These are phyloP conservation scores for Taenioides sp. DNA, from an alignment of 2,797 vertebrate genomes.

Conservation along the genomic window DNA sequence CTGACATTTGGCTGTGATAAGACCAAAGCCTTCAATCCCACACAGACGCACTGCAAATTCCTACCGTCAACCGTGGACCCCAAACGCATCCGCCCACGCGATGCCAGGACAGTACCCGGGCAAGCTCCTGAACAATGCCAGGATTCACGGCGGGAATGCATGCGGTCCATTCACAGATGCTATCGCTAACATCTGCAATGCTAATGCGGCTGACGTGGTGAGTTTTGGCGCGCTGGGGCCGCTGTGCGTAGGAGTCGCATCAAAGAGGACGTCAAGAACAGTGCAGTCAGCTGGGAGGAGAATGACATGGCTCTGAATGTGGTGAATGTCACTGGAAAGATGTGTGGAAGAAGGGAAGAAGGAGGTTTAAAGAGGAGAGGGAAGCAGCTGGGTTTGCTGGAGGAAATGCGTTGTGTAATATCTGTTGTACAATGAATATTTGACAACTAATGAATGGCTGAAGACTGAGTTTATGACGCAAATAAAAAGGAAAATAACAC, in stretches of 20 bases:
- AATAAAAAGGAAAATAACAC: too few species aligned
- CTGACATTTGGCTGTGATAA: constrained; percentile 82
- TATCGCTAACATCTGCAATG: constrained; percentile 82
- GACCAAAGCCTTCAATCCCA: constrained; percentile 80
- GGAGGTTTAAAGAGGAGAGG: constrained; percentile 5
- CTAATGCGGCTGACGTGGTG: constrained; percentile 69
- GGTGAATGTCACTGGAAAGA: constrained; percentile 49
- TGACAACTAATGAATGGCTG: too few species aligned
- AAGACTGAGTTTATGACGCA: too few species aligned
- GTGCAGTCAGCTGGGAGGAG: constrained; percentile 60
- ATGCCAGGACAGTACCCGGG: constrained; percentile 41
- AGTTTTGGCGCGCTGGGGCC: constrained; percentile 29
- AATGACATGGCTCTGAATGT: constrained; percentile 39
- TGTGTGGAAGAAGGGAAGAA: constrained; percentile 24
- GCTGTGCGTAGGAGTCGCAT: constrained; percentile 61
- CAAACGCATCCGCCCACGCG: constrained; percentile 73
- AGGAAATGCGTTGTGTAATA: too few species aligned
- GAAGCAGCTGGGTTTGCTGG: background rate
- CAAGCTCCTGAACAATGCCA: constrained; percentile 53
- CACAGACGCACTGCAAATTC: constrained; percentile 77
- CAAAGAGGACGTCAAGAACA: constrained; percentile 61
- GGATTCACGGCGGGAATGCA: constrained; percentile 70
- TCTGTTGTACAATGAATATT: too few species aligned
- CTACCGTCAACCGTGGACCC: constrained; percentile 65
- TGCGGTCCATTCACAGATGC: constrained; percentile 78